Evolutionary conservation across 2,113 vertebrate species (phyloP).

Genomic region (Carettochelys insculpta): DNA sequence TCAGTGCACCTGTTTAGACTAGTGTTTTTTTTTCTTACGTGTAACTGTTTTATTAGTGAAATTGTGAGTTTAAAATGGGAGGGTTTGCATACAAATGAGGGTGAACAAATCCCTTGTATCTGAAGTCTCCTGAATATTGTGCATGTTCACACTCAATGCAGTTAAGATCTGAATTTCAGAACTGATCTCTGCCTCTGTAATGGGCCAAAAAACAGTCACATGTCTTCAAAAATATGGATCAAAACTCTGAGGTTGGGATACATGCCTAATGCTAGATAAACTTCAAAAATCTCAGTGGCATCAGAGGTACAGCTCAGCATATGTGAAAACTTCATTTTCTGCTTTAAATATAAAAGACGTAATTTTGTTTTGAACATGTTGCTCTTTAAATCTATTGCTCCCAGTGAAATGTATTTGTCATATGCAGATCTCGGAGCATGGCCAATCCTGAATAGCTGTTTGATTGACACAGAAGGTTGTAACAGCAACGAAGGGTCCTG

Average conservation of each 20-base stretch:
- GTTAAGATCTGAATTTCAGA: not conserved
- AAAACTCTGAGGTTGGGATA: not conserved
- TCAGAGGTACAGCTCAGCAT: not conserved
- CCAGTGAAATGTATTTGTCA: not conserved
- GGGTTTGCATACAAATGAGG: constrained; percentile 3
- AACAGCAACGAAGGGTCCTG: no score
- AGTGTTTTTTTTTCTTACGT: constrained; percentile 10
- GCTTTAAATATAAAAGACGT: not conserved
- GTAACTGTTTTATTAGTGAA: not conserved
- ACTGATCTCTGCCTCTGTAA: not conserved
- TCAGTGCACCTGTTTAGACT: not conserved
- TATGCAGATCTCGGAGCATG: not conserved
- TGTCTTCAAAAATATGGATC: not conserved
- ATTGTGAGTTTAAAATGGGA: not conserved
- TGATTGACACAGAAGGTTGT: no score
- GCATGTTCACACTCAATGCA: not conserved
- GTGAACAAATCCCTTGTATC: not conserved
- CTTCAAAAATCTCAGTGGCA: not conserved
- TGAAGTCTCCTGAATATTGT: not conserved
- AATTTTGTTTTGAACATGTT: not conserved
- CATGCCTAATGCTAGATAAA: not conserved
- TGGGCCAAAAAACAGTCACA: not conserved
- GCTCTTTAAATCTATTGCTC: not conserved
- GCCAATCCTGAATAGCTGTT: constrained; percentile 29
- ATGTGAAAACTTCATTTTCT: not conserved